Conservation (phyloP, 2,113 vertebrate species). For the Vulpes ferrilata region DNA sequence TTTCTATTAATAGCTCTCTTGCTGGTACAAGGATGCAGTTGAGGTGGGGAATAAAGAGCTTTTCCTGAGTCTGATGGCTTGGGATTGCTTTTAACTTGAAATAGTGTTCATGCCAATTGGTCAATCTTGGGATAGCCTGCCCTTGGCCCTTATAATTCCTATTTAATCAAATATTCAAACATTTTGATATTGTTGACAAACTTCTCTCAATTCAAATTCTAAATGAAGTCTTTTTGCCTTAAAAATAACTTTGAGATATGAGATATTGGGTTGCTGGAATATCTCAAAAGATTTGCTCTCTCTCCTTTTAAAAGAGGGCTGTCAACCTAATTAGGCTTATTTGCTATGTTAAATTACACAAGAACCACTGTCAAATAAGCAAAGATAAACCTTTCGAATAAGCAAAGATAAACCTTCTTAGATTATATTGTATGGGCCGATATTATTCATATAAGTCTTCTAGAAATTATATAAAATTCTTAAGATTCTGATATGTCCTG, state of each 20-base stretch:
- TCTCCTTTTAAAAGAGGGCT: background rate
- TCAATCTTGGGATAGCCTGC: background rate
- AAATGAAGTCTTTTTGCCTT: background rate
- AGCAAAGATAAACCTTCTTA: background rate
- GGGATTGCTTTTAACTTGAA: background rate
- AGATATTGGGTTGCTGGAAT: background rate
- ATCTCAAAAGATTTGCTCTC: background rate
- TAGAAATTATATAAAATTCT: background rate
- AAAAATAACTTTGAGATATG: background rate
- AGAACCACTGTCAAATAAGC: background rate
- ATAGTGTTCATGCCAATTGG: background rate
- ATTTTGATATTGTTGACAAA: background rate
- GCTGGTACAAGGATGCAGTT: background rate
- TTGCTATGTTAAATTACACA: background rate
- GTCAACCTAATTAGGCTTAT: background rate
- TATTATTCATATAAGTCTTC: background rate
- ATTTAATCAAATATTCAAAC: background rate
- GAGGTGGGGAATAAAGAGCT: background rate
- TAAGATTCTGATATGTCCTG: background rate
- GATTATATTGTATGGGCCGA: background rate
- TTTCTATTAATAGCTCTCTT: background rate
- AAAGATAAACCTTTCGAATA: too few species aligned
- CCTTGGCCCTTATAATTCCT: background rate
- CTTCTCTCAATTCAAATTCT: background rate
- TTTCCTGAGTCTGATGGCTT: background rate